phyloP scores from a whole-genome alignment of 1,140 invertebrate genomes.

The Cotesia chilonis region DNA sequence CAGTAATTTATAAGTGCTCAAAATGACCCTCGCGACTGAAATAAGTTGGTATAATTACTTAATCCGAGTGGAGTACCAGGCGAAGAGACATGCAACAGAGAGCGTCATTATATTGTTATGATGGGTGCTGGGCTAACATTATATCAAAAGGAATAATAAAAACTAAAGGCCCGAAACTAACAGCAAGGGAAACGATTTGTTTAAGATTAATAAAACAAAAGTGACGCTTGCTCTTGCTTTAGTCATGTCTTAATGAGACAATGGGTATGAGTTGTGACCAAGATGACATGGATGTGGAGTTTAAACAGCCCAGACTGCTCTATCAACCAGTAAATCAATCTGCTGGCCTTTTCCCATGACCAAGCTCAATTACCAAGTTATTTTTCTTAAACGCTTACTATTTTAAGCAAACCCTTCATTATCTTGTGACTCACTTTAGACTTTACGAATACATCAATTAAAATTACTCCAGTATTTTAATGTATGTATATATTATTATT shows the following conservation, averaged over 20 bases:
- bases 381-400: constrained; percentile 30
- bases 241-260: constrained; percentile 48
- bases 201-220: constrained; percentile 48
- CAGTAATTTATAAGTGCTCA: constrained; percentile 21
- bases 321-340: constrained; percentile 41
- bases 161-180: not conserved
- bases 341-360: constrained; percentile 58
- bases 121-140: not conserved
- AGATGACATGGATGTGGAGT: constrained; percentile 42
- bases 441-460: no score
- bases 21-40: constrained; percentile 42
- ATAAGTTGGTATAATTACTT: constrained; percentile 43
- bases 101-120: constrained; percentile 2
- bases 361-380: constrained; percentile 19
- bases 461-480: no score
- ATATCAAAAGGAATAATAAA: not conserved
- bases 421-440: no score
- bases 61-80: constrained; percentile 31
- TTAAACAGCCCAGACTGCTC: constrained; percentile 50
- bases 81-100: constrained; percentile 5
- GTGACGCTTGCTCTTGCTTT: constrained; percentile 25
- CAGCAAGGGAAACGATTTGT: constrained; percentile 46
- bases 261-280: constrained; percentile 32
- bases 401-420: not conserved
- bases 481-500: no score